These are phyloP conservation scores for Phasianus colchicus DNA, from an alignment of 2,113 vertebrate species.

Conservation along the genomic window DNA sequence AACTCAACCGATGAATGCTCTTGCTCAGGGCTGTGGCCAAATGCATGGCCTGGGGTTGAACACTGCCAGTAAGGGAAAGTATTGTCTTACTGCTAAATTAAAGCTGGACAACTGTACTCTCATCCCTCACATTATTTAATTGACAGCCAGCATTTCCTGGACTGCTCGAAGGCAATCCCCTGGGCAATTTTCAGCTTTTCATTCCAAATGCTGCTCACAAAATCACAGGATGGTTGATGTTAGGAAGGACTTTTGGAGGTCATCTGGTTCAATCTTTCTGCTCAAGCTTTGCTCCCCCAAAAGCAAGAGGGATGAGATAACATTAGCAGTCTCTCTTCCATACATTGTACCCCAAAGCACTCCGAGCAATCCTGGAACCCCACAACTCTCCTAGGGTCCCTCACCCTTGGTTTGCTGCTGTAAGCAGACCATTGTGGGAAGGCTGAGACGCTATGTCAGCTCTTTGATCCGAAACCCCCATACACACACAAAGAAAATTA, in stretches of 20 bases:
- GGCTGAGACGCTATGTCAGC: neutral
- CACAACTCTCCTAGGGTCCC: neutral
- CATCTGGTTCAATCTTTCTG: neutral
- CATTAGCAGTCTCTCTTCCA: neutral
- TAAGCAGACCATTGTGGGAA: fast-evolving
- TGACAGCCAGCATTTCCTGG: neutral
- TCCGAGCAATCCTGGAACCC: neutral
- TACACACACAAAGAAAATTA: neutral
- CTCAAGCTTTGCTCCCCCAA: neutral
- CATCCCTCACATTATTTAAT: neutral
- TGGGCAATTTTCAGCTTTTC: neutral
- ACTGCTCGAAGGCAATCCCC: neutral
- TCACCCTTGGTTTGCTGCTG: neutral
- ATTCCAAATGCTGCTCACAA: neutral
- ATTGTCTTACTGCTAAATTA: neutral
- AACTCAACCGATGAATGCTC: neutral
- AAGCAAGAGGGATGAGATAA: neutral
- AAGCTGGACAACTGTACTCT: neutral
- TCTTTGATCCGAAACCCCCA: neutral
- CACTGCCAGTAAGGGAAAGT: neutral
- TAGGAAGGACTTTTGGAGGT: neutral
- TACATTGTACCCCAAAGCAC: neutral
- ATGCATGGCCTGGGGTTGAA: neutral
- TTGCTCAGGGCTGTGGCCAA: neutral
- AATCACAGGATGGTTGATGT: neutral